Evolutionary conservation across 2,888 invertebrate species (phyloP).

Genomic region (Mactromeris polynyma): DNA sequence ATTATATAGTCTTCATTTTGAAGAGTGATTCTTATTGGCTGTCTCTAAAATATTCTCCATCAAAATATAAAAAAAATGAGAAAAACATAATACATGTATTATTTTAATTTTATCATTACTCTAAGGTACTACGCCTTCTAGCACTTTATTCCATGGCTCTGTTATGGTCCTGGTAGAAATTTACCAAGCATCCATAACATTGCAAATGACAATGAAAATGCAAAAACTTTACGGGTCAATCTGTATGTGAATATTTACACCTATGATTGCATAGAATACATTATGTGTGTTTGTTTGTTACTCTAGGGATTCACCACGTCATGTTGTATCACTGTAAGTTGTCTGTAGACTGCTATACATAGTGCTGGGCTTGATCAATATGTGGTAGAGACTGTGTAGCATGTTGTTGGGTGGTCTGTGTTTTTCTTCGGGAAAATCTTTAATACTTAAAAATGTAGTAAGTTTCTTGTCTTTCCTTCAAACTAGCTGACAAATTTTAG

Average conservation of each 20-base stretch:
- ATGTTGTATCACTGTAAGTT: constrained; percentile 2
- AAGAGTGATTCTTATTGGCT: too few species aligned
- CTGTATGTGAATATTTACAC: not conserved
- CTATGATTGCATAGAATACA: not conserved
- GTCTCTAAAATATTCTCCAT: too few species aligned
- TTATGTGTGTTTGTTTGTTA: not conserved
- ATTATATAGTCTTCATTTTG: too few species aligned
- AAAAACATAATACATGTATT: too few species aligned
- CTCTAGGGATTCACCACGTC: not conserved
- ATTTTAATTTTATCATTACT: too few species aligned
- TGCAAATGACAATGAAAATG: not conserved
- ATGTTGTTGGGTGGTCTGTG: not conserved
- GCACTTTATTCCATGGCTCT: too few species aligned
- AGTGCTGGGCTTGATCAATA: not conserved
- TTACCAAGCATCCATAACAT: too few species aligned
- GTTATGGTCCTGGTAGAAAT: too few species aligned
- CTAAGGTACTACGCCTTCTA: too few species aligned
- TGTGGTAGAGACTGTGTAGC: not conserved
- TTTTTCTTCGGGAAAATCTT: not conserved
- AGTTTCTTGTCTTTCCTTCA: not conserved
- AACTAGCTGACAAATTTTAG: not conserved
- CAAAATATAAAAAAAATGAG: too few species aligned
- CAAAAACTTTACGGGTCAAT: not conserved
- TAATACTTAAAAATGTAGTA: not conserved
- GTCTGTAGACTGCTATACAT: not conserved